Percentiles rank a stretch among this genome's conserved stretches.
phyloP scores from a whole-genome alignment of 2,113 vertebrate species.

The Cricetomys ansorgei region DNA sequence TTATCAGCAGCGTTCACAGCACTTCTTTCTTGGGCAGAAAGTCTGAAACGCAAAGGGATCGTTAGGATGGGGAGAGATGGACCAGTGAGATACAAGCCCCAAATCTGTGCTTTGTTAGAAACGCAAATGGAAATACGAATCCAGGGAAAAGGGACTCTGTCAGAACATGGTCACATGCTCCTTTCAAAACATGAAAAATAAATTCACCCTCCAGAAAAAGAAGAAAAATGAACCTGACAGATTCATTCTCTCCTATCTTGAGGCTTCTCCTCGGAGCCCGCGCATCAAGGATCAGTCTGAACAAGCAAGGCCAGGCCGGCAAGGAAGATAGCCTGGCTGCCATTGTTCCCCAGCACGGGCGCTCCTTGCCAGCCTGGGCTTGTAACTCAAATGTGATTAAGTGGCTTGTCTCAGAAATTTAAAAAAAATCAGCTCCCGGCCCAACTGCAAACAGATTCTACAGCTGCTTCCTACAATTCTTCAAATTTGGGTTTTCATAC shows the following conservation, averaged over 20 bases:
- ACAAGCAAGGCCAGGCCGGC: background rate
- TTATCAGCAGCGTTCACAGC: constrained; percentile 40
- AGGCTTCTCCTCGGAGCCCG: constrained; percentile 59
- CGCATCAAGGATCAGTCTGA: constrained; percentile 37
- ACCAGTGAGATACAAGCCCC: constrained; percentile 52
- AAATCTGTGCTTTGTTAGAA: constrained; percentile 65
- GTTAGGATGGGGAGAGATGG: constrained; percentile 57
- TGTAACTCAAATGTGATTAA: constrained; percentile 58
- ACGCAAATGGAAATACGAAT: constrained; percentile 63
- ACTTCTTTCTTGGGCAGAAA: constrained; percentile 34
- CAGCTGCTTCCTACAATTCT: rapidly evolving
- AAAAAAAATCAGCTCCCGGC: constrained; percentile 29
- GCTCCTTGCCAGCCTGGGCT: background rate
- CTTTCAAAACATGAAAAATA: constrained; percentile 76
- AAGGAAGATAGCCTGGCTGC: background rate
- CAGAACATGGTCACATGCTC: constrained; percentile 15
- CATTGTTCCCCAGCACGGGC: background rate
- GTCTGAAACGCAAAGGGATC: constrained; percentile 50
- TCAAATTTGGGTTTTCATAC: background rate
- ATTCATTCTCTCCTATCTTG: constrained; percentile 56
- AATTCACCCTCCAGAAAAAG: constrained; percentile 76
- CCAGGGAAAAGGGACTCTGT: constrained; percentile 35
- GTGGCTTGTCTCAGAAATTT: constrained; percentile 66
- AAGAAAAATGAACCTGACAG: constrained; percentile 73
- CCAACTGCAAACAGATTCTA: background rate